Evolutionary conservation across 2,797 vertebrate species (phyloP).

Genomic region (Myioborus miniatus): DNA sequence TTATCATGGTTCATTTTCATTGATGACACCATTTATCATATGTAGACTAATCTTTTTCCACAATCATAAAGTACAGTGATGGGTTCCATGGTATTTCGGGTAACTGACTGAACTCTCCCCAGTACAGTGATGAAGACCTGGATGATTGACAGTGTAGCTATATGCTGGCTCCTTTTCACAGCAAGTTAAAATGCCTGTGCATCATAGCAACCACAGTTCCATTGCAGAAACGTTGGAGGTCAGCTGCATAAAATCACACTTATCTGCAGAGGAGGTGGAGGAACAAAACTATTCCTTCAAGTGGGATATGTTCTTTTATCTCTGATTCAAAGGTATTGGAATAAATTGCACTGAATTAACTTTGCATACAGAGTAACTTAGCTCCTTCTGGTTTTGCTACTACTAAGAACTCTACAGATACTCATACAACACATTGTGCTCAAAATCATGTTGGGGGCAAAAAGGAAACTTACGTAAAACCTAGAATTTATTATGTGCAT

Average conservation of each 20-base stretch:
- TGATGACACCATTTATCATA: neutral
- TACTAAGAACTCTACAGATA: neutral
- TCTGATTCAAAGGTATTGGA: conserved; percentile 25
- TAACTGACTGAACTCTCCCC: neutral
- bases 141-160: neutral
- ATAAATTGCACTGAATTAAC: neutral
- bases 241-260: conserved; percentile 13
- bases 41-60: neutral
- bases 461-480: neutral
- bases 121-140: neutral
- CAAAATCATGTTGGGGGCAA: neutral
- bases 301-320: neutral
- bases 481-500: neutral
- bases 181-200: neutral
- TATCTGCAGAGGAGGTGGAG: neutral
- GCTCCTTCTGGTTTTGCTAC: neutral
- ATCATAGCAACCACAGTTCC: neutral
- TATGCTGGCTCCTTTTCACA: neutral
- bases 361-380: neutral
- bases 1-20: neutral
- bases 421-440: neutral
- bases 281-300: conserved; percentile 31
- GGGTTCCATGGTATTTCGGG: neutral
- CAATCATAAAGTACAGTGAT: neutral
- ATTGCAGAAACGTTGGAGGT: neutral